phyloP scores from a whole-genome alignment of 92 coral and sea anemone species.

The Phenganax marumi region DNA sequence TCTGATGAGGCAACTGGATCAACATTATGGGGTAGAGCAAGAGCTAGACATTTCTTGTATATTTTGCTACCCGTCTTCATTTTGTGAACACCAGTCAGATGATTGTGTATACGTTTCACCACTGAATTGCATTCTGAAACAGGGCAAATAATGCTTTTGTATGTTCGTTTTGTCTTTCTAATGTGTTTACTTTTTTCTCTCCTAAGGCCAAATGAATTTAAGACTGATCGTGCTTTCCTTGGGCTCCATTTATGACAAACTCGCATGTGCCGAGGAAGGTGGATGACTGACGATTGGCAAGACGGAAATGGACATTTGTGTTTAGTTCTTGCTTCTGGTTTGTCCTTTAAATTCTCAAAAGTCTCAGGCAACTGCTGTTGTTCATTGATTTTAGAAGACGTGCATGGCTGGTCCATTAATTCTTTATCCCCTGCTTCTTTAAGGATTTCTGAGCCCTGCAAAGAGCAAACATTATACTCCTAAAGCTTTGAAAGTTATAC shows the following conservation, averaged over 20 bases:
- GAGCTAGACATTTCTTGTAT: background rate
- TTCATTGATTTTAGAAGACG: background rate
- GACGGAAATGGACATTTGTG: background rate
- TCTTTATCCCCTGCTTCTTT: background rate
- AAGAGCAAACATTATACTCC: too few species aligned
- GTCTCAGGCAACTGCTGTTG: background rate
- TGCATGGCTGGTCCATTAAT: background rate
- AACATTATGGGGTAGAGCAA: background rate
- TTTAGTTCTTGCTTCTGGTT: background rate
- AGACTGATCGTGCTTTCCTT: background rate
- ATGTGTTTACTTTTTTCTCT: background rate
- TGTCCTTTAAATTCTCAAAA: background rate
- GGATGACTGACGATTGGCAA: background rate
- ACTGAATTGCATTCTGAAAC: background rate
- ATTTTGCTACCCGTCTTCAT: background rate
- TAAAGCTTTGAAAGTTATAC: too few species aligned
- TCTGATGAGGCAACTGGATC: background rate
- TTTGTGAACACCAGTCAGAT: background rate
- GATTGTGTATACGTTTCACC: background rate
- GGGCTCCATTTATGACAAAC: background rate
- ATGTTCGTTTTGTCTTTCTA: background rate
- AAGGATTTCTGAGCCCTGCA: too few species aligned
- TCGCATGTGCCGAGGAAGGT: background rate
- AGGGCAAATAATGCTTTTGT: background rate
- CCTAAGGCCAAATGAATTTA: constrained; percentile 1